phyloP scores from a whole-genome alignment of 2,888 invertebrate genomes.

The Zelleria hepariella region DNA sequence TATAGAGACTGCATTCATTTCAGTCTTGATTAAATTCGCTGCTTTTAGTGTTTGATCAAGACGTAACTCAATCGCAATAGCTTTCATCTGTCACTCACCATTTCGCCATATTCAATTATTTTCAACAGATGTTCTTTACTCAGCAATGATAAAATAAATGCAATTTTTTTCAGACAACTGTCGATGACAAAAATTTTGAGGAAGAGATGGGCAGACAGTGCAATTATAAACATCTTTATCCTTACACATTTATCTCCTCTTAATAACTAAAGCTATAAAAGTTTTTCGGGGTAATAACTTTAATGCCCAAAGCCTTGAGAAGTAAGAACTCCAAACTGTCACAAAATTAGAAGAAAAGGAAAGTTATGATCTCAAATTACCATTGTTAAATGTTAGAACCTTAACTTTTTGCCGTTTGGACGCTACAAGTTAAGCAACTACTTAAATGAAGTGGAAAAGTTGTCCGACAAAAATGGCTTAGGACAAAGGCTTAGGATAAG shows the following conservation, averaged over 20 bases:
- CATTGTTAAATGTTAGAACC: conserved; percentile 68
- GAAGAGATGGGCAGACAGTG: too few relatives aligned
- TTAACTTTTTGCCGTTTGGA: conserved; percentile 61
- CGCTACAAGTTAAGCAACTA: conserved; percentile 63
- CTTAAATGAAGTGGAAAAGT: conserved; percentile 71
- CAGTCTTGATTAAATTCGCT: conserved; percentile 23
- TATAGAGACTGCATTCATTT: conserved; percentile 35
- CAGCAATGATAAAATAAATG: neutral
- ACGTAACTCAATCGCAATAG: neutral
- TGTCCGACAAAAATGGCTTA: conserved; percentile 42
- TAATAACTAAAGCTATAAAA: too few relatives aligned
- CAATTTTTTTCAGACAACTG: neutral
- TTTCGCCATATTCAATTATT: neutral
- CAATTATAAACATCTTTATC: too few relatives aligned
- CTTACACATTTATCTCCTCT: too few relatives aligned
- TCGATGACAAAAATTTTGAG: neutral
- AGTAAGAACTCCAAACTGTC: conserved; percentile 39
- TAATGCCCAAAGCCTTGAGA: conserved; percentile 18
- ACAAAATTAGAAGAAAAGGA: conserved; percentile 37
- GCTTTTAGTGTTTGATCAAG: neutral
- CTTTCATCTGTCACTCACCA: neutral
- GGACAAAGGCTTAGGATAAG: conserved; percentile 3
- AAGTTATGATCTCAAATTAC: conserved; percentile 54
- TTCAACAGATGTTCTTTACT: neutral
- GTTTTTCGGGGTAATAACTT: neutral